Evolutionary conservation across 2,888 invertebrate species (phyloP).

Genomic region (Drosophila mettleri): DNA sequence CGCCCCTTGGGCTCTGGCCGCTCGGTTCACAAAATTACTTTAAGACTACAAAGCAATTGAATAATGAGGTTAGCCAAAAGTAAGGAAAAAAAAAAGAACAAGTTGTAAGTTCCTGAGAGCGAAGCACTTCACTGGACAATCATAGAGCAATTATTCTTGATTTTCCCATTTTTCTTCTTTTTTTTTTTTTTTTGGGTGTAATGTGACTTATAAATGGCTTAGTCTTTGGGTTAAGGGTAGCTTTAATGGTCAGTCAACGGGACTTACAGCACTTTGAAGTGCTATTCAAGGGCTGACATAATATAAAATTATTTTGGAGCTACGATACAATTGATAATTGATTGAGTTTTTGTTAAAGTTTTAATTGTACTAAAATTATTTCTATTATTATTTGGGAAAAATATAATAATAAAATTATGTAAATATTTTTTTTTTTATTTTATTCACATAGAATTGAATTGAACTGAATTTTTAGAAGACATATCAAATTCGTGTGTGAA

Average conservation of each 20-base stretch:
- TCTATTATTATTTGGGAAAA: neutral
- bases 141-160: slow-evolving; percentile 41
- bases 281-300: neutral
- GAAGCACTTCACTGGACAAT: slow-evolving; percentile 49
- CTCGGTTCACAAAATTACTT: slow-evolving; percentile 42
- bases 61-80: slow-evolving; percentile 51
- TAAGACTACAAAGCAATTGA: slow-evolving; percentile 49
- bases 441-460: no score
- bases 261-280: slow-evolving; percentile 7
- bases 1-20: slow-evolving; percentile 15
- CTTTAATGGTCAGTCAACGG: slow-evolving; percentile 11
- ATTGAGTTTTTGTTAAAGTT: neutral
- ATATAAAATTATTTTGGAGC: no score
- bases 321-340: slow-evolving; percentile 5
- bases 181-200: slow-evolving; percentile 1
- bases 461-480: neutral
- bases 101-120: slow-evolving; percentile 43
- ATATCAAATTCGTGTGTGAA: neutral
- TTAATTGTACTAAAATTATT: no score
- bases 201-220: slow-evolving; percentile 33
- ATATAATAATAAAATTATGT: no score
- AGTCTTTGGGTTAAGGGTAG: slow-evolving; percentile 33
- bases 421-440: no score
- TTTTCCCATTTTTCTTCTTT: slow-evolving; percentile 8
- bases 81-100: slow-evolving; percentile 17